These are phyloP conservation scores for Pteronura brasiliensis DNA, from an alignment of 2,113 vertebrate genomes.

Conservation along the genomic window DNA sequence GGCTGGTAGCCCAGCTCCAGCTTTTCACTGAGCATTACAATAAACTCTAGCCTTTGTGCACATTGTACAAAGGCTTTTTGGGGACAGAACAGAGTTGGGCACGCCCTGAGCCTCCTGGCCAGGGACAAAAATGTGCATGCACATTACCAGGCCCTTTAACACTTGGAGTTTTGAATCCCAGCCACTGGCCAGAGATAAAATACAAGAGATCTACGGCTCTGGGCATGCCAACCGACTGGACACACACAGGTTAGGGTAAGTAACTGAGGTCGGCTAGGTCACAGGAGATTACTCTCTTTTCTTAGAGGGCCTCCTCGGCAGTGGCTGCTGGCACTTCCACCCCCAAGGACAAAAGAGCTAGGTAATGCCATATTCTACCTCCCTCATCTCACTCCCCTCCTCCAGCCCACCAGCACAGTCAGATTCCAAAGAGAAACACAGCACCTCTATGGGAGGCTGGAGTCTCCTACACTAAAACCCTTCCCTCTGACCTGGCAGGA, in stretches of 20 bases:
- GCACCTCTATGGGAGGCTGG: background rate
- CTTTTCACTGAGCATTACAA: background rate
- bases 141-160: background rate
- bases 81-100: background rate
- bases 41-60: background rate
- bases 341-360: background rate
- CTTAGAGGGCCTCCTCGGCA: background rate
- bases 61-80: background rate
- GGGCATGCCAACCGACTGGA: background rate
- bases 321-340: background rate
- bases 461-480: background rate
- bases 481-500: background rate
- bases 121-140: background rate
- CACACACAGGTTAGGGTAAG: background rate
- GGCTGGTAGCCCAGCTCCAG: background rate
- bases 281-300: background rate
- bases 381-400: background rate
- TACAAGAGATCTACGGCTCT: background rate
- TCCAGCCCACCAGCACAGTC: background rate
- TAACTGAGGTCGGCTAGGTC: background rate
- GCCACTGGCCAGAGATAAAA: background rate
- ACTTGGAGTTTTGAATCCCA: background rate
- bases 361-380: background rate
- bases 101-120: background rate
- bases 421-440: background rate